Evolutionary conservation across 2,888 invertebrate species (phyloP).

Genomic region (Pyrgus malvae): DNA sequence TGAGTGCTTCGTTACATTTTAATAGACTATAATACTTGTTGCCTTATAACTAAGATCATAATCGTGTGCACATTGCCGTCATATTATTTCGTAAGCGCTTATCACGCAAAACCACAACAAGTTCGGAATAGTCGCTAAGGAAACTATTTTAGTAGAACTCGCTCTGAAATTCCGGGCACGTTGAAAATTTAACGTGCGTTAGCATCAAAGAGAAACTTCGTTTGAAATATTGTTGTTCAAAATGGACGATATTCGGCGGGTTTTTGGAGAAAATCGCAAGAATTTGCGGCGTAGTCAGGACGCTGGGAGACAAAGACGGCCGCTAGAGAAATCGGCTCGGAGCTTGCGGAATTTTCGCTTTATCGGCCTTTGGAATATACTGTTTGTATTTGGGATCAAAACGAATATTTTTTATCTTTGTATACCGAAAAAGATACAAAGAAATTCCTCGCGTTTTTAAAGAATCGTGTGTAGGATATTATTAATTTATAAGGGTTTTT

Average conservation of each 20-base stretch:
- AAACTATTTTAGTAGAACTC: conserved; percentile 68
- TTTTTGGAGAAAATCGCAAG: conserved; percentile 26
- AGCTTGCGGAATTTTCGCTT: conserved; percentile 3
- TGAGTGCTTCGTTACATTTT: too few species aligned
- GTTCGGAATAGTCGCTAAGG: conserved; percentile 39
- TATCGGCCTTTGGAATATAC: not conserved
- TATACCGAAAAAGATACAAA: too few species aligned
- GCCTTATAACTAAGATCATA: not conserved
- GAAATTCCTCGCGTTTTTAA: too few species aligned
- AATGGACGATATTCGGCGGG: conserved; percentile 29
- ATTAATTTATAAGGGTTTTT: too few species aligned
- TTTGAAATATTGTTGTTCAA: conserved; percentile 47
- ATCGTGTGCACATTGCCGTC: not conserved
- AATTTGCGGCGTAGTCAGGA: conserved; percentile 15
- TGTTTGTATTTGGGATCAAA: not conserved
- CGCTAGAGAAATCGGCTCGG: not conserved
- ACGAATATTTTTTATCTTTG: too few species aligned
- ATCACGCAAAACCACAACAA: conserved; percentile 24
- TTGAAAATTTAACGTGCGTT: conserved; percentile 60
- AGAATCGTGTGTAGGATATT: too few species aligned
- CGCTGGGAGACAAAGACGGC: conserved; percentile 9
- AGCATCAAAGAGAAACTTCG: conserved; percentile 57
- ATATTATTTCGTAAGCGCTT: conserved; percentile 15
- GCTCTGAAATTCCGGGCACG: conserved; percentile 60
- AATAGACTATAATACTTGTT: too few species aligned